Evolutionary conservation across 1,140 invertebrate species (phyloP), one percentile per base, ranked within the genome.

Genomic region (Melipona quadrifasciata): DNA sequence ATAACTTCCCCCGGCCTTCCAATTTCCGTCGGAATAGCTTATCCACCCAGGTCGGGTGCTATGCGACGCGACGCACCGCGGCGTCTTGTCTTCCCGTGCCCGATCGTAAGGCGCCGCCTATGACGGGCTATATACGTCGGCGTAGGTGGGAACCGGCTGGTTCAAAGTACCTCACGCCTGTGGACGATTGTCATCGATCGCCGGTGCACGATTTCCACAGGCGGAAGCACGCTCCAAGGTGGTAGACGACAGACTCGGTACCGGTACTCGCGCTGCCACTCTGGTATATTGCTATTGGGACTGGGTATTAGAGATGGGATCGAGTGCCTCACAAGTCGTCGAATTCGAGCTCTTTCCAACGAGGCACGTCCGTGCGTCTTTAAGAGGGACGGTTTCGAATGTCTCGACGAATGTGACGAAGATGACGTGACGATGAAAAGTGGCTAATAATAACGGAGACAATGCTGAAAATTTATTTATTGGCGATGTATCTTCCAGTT

Each of bases 171-270:
- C 80, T 89, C 74, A 65, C 81, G 73, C 77, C 85, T 53, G 73
- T 70, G 75, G 65, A 82, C 80, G 88, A 89, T 89, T 86, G 82
- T 88, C 86, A 86, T 89, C 85, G 81, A 89, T 82, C 87, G 84
- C 3, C 74, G 24, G 65, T 70, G 79, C 84, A 61, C 73, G 82
- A 71, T 65, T 82, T 84, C 82, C 70, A 74, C 31, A 12, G 24
- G 17, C 68, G 57, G 76, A 80, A 84, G 75, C 61, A 39, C 47
- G 53, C 19, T 68, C 75, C 61, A 68, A 86, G 86, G 72, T 73
- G 74, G 76, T 64, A 79, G 67, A 31, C 67, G 65, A 58, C 31
- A 31, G 27, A 67, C 72, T 3, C 11, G 27, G 61, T 64, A 64
- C 61, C 64, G 64, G n/a, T 27, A 27, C 61, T n/a, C n/a, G n/a